These are phyloP conservation scores for Periophthalmus magnuspinnatus DNA, from an alignment of 2,797 vertebrate species.

Conservation along the genomic window DNA sequence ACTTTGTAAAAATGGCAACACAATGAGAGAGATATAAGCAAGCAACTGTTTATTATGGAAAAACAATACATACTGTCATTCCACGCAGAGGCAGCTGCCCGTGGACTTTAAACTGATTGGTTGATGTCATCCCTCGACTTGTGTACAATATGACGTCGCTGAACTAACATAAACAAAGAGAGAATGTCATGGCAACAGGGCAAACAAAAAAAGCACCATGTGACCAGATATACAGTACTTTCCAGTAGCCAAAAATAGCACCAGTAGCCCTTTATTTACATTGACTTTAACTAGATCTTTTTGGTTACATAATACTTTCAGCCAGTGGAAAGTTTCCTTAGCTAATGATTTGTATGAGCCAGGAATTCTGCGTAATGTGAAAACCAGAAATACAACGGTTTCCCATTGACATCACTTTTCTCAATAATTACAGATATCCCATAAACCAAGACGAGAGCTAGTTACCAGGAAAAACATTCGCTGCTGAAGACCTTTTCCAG, in stretches of 20 bases:
- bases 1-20: constrained; percentile 45
- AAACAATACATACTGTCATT: constrained; percentile 87
- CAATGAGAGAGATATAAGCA: constrained; percentile 33
- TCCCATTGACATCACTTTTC: constrained; percentile 37
- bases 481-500: constrained; percentile 97
- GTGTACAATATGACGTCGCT: constrained; percentile 93
- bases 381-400: constrained; percentile 21
- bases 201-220: background rate
- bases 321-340: constrained; percentile 10
- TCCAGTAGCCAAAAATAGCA: background rate
- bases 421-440: constrained; percentile 39
- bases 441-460: constrained; percentile 20
- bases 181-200: background rate
- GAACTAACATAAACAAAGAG: constrained; percentile 77
- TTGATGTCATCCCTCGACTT: constrained; percentile 89
- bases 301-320: background rate
- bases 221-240: background rate
- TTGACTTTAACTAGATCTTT: background rate
- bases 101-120: constrained; percentile 96
- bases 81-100: constrained; percentile 89
- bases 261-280: background rate
- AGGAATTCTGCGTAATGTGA: constrained; percentile 23
- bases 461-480: constrained; percentile 98
- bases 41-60: constrained; percentile 2
- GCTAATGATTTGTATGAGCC: constrained; percentile 20